Evolutionary conservation across 2,888 invertebrate genomes (phyloP), one percentile per base, ranked within the genome.

Genomic region (Cabera pusaria): DNA sequence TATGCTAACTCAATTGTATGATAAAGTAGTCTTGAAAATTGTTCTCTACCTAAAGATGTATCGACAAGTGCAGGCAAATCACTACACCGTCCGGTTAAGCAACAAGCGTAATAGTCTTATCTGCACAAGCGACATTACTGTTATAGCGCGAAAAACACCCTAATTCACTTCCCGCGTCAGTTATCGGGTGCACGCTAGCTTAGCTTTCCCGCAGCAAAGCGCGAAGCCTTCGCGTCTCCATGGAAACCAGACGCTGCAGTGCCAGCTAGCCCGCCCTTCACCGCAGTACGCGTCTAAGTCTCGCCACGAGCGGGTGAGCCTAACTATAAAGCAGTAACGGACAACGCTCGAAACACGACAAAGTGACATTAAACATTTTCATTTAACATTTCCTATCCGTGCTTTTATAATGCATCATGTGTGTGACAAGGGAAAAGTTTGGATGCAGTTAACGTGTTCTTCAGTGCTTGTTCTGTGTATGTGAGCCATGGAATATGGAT

Each of bases 171-270:
- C 52, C 51, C 54, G 51, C 52, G 53, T 56, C 56, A 52, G 60
- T 58, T 60, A 53, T 27, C 44, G 55, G 56, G 65, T 72, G 71
- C 72, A 77, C 6, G 48, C 53, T 46, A 43, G 28, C 52, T 58
- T 46, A 43, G 28, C 52, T 58, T 49, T 51, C 61, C 64, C 66
- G 67, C 68, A 70, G 59, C 63, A 59, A 54, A 52, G 55, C 56
- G 61, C 65, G 74, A 76, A 65, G 68, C 72, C 64, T 25, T 49
- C 49, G 49, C 71, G 84, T 88, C 59, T 47, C 62, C 69, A 83
- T 84, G 72, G 74, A 58, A 59, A 87, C 84, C 53, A 69, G 87
- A 87, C 87, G 87, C 87, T 79, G 85, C 85, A 81, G 80, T 78
- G 64, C 67, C 64, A 66, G 69, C 53, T 50, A 64, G 69, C 79